These are phyloP conservation scores for Tarsius wallacei DNA, from an alignment of 2,797 vertebrate genomes.

Conservation along the genomic window DNA sequence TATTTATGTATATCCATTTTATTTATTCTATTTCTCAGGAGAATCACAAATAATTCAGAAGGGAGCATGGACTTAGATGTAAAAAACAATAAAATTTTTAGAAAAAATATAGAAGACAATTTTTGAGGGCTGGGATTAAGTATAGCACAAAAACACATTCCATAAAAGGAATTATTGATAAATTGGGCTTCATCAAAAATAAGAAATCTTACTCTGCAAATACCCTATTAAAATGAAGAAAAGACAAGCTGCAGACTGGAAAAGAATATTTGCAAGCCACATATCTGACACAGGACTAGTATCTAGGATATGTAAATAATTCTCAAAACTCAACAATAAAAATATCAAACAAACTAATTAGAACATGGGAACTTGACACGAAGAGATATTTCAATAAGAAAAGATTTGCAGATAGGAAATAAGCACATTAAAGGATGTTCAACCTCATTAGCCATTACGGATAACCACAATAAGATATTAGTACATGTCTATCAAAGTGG, in stretches of 20 bases:
- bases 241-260: not conserved
- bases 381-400: not conserved
- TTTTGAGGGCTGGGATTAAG: not conserved
- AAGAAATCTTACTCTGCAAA: not conserved
- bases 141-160: not conserved
- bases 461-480: not conserved
- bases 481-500: not conserved
- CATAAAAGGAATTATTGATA: not conserved
- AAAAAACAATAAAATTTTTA: not conserved
- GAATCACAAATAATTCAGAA: not conserved
- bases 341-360: not conserved
- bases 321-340: not conserved
- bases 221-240: not conserved
- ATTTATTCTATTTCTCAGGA: not conserved
- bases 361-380: not conserved
- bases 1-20: not conserved
- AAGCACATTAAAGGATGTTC: not conserved
- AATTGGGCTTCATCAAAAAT: not conserved
- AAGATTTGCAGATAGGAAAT: not conserved
- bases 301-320: not conserved
- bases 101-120: not conserved
- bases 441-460: not conserved
- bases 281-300: not conserved
- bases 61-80: not conserved
- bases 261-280: not conserved